Evolutionary conservation across 1,140 invertebrate species (phyloP).

Genomic region (Liolophura sinensis): DNA sequence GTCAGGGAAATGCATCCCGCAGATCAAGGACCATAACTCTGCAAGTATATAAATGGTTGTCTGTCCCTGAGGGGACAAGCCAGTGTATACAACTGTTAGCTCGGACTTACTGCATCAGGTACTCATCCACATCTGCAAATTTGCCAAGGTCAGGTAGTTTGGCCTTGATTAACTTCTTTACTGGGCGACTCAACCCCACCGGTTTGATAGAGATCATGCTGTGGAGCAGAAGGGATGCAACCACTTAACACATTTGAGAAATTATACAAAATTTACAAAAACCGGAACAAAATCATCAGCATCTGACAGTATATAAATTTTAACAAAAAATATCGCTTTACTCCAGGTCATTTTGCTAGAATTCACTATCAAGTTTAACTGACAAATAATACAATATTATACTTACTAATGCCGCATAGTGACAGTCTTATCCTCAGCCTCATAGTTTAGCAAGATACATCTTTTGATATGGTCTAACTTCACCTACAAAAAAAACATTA

Average conservation of each 20-base stretch:
- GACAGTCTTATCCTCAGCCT: slow-evolving; percentile 80
- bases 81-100: not conserved
- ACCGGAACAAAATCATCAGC: slow-evolving; percentile 1
- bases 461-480: slow-evolving; percentile 87
- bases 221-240: slow-evolving; percentile 24
- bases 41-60: not conserved
- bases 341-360: not conserved
- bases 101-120: slow-evolving; percentile 77
- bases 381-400: slow-evolving; percentile 61
- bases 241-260: slow-evolving; percentile 4
- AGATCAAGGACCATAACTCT: too few relatives aligned
- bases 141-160: slow-evolving; percentile 83
- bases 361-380: not conserved
- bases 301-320: too few relatives aligned
- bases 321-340: not conserved
- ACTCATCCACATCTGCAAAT: slow-evolving; percentile 89
- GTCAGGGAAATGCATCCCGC: too few relatives aligned
- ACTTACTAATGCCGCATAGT: slow-evolving; percentile 90
- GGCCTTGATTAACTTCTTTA: slow-evolving; percentile 92
- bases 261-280: slow-evolving; percentile 4
- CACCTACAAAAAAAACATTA: slow-evolving; percentile 65
- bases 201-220: slow-evolving; percentile 69
- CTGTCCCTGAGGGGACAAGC: not conserved
- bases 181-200: slow-evolving; percentile 85
- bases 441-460: slow-evolving; percentile 90